Base-by-base conservation (phyloP, 2,113 vertebrate genomes). In the Siniperca chuatsi region DNA sequence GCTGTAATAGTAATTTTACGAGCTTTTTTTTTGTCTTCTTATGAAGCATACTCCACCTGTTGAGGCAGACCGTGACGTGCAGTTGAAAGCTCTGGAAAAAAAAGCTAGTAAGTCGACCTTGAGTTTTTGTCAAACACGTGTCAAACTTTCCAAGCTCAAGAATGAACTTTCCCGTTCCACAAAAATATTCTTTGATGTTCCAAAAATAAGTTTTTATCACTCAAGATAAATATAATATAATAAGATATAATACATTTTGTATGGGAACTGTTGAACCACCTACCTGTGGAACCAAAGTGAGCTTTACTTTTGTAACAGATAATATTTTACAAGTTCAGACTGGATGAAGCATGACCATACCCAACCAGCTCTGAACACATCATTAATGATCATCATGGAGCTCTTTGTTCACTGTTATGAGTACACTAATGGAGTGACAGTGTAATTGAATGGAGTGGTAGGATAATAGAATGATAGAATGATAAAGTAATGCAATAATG, bases 401-500 rank as follows among this genome's bases (percentile, higher is more conserved):
- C 90, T 83, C 91, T 93, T 93, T 93, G 93, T 93, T 93, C 93
- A 76, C 66, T 89, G 78, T 90, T 94, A 93, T 88, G 92, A 87
- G 84, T 87, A 83, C 90, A 87, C 93, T 94, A 95, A 95, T 94
- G 91, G 94, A 93, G 92, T 87, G 92, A 86, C 90, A 81, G 87
- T 79, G 91, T 93, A 94, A 94, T 94, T 93, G 93, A 94, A 94
- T 93, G 84, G 91, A 94, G 93, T 92, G 90, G 82, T 87, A 82
- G 89, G 86, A 91, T 94, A 94, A 94, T 94, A 90, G 92, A 94
- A 93, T 92, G 94, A 93, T 91, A 85, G 81, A 89, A 90, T 88
- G 91, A 93, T 93, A 92, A 94, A 92, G 93, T 95, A 92, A 94
- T 93, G 92, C 83, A 93, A 89, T 75, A 90, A 86, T 88, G 76